Evolutionary conservation across 2,888 invertebrate species (phyloP), one percentile per base, ranked within the genome.

Genomic region (Abscondita cerata): DNA sequence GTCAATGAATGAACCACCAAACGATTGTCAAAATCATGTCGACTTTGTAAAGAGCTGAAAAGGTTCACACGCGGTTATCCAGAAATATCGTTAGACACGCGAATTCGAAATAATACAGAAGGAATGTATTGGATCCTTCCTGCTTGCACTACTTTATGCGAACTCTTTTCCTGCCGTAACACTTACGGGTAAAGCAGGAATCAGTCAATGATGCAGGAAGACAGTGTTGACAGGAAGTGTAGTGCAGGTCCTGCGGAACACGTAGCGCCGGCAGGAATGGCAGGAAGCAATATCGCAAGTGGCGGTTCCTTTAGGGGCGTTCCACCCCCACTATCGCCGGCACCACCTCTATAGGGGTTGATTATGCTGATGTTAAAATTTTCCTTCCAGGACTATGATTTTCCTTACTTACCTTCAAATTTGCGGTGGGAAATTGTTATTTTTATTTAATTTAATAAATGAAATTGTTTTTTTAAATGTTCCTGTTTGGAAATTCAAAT

Each of bases 241-340:
- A 73, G 72, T 72, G 74, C 75, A 77, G 76, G 74, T 78, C 78
- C 79, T 76, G 76, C 76, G 78, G 78, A 78, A 78, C 76, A 76
- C 77, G 77, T 75, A 74, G 73, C 75, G 76, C 72, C 75, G 75
- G 68, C 79, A 78, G 78, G 76, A 78, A 78, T 78, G 78, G 77
- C 79, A 79, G 80, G 81, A 80, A 81, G 78, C 80, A 80, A 80
- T 80, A 80, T 80, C 78, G 80, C 81, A 80, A 80, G 80, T 81
- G 80, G 80, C 77, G 80, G 80, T 81, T 81, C 81, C 81, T 80
- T 74, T 73, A 76, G 76, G 75, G 75, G 76, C 79, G 77, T 75
- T 73, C 75, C 72, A 68, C 72, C 73, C 71, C 73, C 73, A 70
- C 71, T 68, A 68, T 69, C 69, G 69, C 56, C 72, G 74, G 67